Evolutionary conservation across 2,113 vertebrate genomes (phyloP).

Genomic region (Paramormyrops kingsleyae): DNA sequence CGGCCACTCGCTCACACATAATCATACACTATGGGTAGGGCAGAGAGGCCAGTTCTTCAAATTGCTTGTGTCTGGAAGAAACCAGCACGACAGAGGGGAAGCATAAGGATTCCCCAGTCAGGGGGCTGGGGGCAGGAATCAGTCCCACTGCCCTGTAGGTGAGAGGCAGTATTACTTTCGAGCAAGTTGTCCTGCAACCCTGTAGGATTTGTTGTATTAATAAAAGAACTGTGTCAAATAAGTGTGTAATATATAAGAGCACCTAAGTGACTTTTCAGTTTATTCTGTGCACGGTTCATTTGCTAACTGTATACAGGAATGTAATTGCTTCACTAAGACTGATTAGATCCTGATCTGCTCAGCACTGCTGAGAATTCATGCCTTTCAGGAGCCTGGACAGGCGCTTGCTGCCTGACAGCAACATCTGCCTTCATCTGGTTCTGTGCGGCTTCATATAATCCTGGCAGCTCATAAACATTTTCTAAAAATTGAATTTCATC

Average conservation of each 20-base stretch:
- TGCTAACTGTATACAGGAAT: slow-evolving; percentile 8
- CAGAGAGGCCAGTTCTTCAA: neutral
- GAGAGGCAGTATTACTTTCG: neutral
- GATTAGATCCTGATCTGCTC: slow-evolving; percentile 4
- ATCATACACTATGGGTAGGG: neutral
- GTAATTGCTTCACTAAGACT: slow-evolving; percentile 2
- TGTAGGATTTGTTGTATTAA: neutral
- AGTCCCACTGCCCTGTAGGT: neutral
- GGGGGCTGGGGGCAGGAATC: neutral
- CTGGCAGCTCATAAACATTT: neutral
- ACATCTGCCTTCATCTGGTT: neutral
- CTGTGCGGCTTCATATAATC: neutral
- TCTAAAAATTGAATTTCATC: neutral
- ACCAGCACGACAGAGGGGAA: neutral
- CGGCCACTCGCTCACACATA: neutral
- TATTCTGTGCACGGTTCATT: slow-evolving; percentile 2
- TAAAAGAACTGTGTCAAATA: neutral
- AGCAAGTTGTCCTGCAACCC: neutral
- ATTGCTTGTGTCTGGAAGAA: neutral
- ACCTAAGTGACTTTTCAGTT: neutral
- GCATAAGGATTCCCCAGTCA: neutral
- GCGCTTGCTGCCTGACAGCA: neutral
- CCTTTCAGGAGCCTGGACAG: neutral
- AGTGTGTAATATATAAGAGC: neutral
- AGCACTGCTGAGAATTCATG: neutral